Percentiles rank a stretch among this genome's conserved stretches.
phyloP scores from a whole-genome alignment of 2,113 vertebrate genomes.

The Plotosus lineatus region DNA sequence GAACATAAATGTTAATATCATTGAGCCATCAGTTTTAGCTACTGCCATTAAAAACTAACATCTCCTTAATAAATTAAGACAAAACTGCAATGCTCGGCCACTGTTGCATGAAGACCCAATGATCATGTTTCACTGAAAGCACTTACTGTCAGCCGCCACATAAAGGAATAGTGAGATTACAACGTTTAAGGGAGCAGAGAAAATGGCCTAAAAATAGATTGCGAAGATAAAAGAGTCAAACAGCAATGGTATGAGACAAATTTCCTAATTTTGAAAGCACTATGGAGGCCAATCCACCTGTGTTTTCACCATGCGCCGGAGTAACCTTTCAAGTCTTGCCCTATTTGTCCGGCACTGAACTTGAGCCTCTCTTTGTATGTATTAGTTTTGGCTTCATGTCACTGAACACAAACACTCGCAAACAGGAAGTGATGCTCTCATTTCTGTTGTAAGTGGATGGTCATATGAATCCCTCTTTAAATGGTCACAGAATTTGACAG shows the following conservation, averaged over 20 bases:
- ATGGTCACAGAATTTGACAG: slow-evolving; percentile 71
- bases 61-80: slow-evolving; percentile 60
- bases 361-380: slow-evolving; percentile 6
- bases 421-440: slow-evolving; percentile 72
- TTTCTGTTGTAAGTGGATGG: slow-evolving; percentile 76
- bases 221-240: background rate
- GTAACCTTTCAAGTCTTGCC: slow-evolving; percentile 13
- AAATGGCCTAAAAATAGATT: slow-evolving; percentile 33
- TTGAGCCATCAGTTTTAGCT: slow-evolving; percentile 57
- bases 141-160: slow-evolving; percentile 53
- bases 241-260: background rate
- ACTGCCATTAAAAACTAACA: slow-evolving; percentile 58
- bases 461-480: slow-evolving; percentile 63
- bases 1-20: slow-evolving; percentile 61
- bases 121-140: slow-evolving; percentile 57
- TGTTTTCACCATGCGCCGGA: slow-evolving; percentile 11
- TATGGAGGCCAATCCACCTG: slow-evolving; percentile 20
- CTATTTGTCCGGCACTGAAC: slow-evolving; percentile 31
- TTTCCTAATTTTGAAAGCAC: slow-evolving; percentile 10
- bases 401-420: slow-evolving; percentile 65
- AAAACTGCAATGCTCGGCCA: slow-evolving; percentile 52
- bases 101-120: slow-evolving; percentile 58
- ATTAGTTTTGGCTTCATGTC: slow-evolving; percentile 70
- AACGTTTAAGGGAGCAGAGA: slow-evolving; percentile 40
- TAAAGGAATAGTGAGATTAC: slow-evolving; percentile 45